Evolutionary conservation across 2,797 vertebrate genomes (phyloP), one percentile per base, ranked within the genome.

Genomic region (Limnodromus scolopaceus): DNA sequence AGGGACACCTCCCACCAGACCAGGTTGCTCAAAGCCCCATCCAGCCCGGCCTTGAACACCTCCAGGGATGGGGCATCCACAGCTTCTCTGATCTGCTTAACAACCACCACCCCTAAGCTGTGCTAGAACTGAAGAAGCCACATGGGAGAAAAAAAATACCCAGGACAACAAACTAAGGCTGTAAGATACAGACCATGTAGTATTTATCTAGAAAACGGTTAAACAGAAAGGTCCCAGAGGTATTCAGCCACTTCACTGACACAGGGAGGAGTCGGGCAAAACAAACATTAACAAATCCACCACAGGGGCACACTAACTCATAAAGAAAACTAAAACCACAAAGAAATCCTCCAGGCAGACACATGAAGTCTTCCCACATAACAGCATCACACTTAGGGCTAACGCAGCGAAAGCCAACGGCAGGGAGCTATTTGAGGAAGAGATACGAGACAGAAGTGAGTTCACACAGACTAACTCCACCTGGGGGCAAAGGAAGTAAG

Each of bases 201-300:
- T 5, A 41, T 60, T 91, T 38, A 60, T 46, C 53, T 30, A 89
- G 28, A 25, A 65, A 70, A 89, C 3, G 3, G 39, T 58, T 92
- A 34, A 79, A 74, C 0, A 53, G 36, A 55, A 82, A 70, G 34
- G 39, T 80, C 43, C 41, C 39, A 45, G 81, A 45, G 20, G 45
- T 60, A 32, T 15, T 80, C 58, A 61, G 51, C 28, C 55, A 84
- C 39, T 38, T 46, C 10, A 4, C 28, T 60, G 61, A 74, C 61
- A 81, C 23, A 54, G 45, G 51, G 19, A 82, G n/a, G 25, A 30
- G 19, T 32, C 23, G n/a, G n/a, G 32, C 27, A 72, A 57, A 87
- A 81, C 38, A 88, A 94, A 43, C 27, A 72, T 18, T 9, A 78
- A 23, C 46, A 75, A 88, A 81, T 39, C 69, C 54, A 85, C n/a